These are phyloP conservation scores for Protaetia brevitarsis DNA, from an alignment of 1,140 invertebrate species.

Conservation along the genomic window DNA sequence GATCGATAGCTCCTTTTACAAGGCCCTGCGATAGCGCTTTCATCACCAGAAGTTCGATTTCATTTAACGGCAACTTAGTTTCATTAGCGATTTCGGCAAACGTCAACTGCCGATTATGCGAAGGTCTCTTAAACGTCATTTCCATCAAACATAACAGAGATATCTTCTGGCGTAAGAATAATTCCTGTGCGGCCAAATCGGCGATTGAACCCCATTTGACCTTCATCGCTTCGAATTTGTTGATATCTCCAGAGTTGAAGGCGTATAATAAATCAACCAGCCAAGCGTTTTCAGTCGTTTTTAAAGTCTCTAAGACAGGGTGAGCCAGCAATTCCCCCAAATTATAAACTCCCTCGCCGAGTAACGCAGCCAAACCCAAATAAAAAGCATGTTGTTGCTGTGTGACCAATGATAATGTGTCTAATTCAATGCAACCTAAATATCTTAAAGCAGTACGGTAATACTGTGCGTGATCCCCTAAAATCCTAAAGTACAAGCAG, in stretches of 20 bases:
- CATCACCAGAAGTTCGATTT: constrained; percentile 97
- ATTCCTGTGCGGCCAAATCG: constrained; percentile 83
- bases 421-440: constrained; percentile 86
- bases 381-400: constrained; percentile 86
- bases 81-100: constrained; percentile 89
- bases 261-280: constrained; percentile 85
- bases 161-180: constrained; percentile 87
- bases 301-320: constrained; percentile 85
- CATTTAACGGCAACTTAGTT: constrained; percentile 74
- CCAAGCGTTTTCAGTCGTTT: constrained; percentile 82
- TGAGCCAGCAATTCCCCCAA: constrained; percentile 95
- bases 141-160: constrained; percentile 96
- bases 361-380: constrained; percentile 86
- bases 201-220: constrained; percentile 78
- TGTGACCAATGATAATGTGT: constrained; percentile 61
- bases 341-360: constrained; percentile 96
- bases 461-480: constrained; percentile 88
- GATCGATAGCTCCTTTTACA: constrained; percentile 93
- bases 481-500: constrained; percentile 55
- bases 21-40: constrained; percentile 94
- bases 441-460: constrained; percentile 94
- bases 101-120: constrained; percentile 73
- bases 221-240: constrained; percentile 78
- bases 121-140: constrained; percentile 74
- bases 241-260: constrained; percentile 90